These are phyloP conservation scores for Mormyrus hasselquistii DNA, from an alignment of 2,797 vertebrate species.

Conservation along the genomic window DNA sequence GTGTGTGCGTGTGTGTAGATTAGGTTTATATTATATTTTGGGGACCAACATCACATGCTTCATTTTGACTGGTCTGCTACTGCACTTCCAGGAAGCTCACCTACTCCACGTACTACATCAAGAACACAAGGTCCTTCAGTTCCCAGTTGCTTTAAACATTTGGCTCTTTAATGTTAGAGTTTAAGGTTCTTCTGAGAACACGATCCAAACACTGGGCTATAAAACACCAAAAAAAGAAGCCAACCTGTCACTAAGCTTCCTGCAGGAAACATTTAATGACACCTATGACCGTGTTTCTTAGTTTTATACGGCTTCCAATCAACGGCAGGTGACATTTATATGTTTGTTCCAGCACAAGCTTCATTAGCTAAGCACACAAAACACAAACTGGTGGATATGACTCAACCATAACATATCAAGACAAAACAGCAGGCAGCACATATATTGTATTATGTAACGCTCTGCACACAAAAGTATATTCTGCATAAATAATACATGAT, in stretches of 20 bases:
- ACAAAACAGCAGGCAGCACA: background rate
- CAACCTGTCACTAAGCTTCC: background rate
- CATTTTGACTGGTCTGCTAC: background rate
- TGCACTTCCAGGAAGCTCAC: background rate
- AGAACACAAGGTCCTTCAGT: background rate
- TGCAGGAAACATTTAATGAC: background rate
- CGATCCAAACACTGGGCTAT: background rate
- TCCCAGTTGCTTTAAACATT: background rate
- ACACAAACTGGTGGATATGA: background rate
- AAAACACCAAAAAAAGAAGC: background rate
- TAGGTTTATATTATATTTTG: too few species aligned
- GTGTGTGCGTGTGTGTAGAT: too few species aligned
- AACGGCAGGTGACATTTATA: background rate
- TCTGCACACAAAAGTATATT: background rate
- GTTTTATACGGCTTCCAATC: background rate
- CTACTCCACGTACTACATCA: background rate
- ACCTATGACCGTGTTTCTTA: background rate
- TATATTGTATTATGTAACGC: background rate
- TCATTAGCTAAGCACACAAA: background rate
- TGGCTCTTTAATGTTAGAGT: background rate
- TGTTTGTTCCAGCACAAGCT: background rate
- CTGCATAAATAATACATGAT: background rate
- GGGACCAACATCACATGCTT: background rate
- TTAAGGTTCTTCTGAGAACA: background rate
- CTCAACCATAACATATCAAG: background rate